phyloP scores from a whole-genome alignment of 2,888 invertebrate genomes.

The Hypomecis punctinalis region DNA sequence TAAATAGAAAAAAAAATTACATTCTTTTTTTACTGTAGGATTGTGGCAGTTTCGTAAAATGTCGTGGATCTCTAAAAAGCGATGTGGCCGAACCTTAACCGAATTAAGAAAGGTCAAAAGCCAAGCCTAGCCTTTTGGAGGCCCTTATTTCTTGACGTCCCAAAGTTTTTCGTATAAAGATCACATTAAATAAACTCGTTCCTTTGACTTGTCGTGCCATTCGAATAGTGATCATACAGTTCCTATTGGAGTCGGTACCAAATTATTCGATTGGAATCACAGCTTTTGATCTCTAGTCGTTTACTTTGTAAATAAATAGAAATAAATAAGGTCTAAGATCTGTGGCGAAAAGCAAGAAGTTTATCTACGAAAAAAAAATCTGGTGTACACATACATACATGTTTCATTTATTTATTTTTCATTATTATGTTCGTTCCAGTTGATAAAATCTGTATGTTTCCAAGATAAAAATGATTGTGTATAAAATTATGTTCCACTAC shows the following conservation, averaged over 20 bases:
- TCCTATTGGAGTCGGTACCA: conserved; percentile 2
- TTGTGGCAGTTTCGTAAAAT: neutral
- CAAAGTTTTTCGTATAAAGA: conserved; percentile 19
- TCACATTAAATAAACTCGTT: conserved; percentile 20
- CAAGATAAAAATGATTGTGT: too few relatives aligned
- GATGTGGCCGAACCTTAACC: conserved; percentile 3
- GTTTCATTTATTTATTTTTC: too few relatives aligned
- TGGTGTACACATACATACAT: too few relatives aligned
- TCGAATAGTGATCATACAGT: conserved; percentile 10
- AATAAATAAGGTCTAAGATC: too few relatives aligned
- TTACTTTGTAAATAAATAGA: neutral
- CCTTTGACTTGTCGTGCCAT: conserved; percentile 16
- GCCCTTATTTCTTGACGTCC: conserved; percentile 14
- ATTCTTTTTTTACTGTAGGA: too few relatives aligned
- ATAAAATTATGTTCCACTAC: too few relatives aligned
- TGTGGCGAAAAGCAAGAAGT: too few relatives aligned
- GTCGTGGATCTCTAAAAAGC: neutral
- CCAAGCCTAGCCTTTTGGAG: conserved; percentile 10
- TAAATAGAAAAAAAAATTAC: too few relatives aligned
- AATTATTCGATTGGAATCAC: neutral
- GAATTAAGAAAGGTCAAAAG: conserved; percentile 23
- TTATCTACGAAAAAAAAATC: too few relatives aligned
- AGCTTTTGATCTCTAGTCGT: neutral
- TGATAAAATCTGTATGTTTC: too few relatives aligned
- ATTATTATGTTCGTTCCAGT: too few relatives aligned